phyloP scores from a whole-genome alignment of 2,113 vertebrate genomes.

The Mesoclemmys tuberculata region DNA sequence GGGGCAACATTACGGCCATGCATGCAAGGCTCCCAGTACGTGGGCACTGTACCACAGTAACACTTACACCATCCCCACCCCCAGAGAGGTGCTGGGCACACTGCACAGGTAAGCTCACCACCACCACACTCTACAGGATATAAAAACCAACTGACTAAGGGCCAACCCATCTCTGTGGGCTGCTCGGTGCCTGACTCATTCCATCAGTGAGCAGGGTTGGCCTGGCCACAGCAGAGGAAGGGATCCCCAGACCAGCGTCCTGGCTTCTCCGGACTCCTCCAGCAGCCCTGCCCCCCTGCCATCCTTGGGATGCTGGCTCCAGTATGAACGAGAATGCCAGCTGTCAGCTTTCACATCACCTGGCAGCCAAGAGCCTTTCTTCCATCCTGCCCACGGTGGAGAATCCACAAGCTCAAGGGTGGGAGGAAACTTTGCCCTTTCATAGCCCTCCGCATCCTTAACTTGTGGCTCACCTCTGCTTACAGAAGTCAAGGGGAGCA shows the following conservation, averaged over 20 bases:
- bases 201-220: background rate
- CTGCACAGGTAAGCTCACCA: background rate
- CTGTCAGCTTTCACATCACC: background rate
- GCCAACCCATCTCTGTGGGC: background rate
- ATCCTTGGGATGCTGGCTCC: background rate
- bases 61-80: rapidly evolving
- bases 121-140: background rate
- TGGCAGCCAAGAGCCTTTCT: background rate
- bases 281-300: background rate
- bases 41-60: background rate
- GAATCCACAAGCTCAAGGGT: background rate
- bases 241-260: background rate
- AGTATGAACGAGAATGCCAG: background rate
- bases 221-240: background rate
- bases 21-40: background rate
- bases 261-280: background rate
- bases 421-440: rapidly evolving
- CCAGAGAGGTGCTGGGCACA: rapidly evolving
- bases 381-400: rapidly evolving
- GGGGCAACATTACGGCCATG: background rate
- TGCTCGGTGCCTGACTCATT: too few relatives aligned
- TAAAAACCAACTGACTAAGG: background rate
- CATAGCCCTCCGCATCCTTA: background rate
- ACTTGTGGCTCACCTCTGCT: background rate
- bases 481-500: background rate